A percentile compares a stretch with the other conserved stretches of the same genome.
These are phyloP conservation scores for Trissolcus japonicus DNA, from an alignment of 2,888 invertebrate genomes.

Conservation along the genomic window DNA sequence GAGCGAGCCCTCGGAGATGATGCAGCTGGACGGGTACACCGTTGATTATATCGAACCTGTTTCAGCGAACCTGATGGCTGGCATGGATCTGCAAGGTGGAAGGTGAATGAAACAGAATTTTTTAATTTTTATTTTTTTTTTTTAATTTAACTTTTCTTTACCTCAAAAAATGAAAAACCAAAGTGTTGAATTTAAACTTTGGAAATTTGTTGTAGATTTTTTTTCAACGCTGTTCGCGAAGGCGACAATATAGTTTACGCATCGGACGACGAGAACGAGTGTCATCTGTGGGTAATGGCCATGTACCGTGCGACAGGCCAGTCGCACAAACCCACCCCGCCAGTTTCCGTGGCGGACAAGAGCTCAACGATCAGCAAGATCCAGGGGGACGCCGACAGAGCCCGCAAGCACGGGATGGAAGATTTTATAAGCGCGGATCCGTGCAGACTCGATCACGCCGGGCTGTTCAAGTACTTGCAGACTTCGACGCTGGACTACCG, in stretches of 20 bases:
- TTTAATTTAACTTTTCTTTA: too few species aligned
- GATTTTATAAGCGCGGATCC: conserved; percentile 99
- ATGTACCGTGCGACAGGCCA: conserved; percentile 99
- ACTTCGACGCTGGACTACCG: conserved; percentile 95
- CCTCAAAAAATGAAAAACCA: too few species aligned
- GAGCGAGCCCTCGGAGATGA: conserved; percentile 99
- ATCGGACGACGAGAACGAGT: conserved; percentile 97
- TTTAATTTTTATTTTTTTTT: too few species aligned
- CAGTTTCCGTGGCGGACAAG: conserved; percentile 89
- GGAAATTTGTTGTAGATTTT: conserved; percentile 86
- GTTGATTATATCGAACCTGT: conserved; percentile 99
- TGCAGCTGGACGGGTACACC: conserved; percentile 99
- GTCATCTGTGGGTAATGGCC: conserved; percentile 99
- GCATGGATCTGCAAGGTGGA: conserved; percentile 81
- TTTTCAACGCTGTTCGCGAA: conserved; percentile 99
- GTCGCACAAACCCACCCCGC: conserved; percentile 98
- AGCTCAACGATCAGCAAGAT: conserved; percentile 90
- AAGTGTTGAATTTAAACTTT: too few species aligned
- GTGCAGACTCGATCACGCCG: conserved; percentile 96
- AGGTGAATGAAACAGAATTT: conserved; percentile 66
- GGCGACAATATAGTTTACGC: conserved; percentile 98
- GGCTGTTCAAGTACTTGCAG: conserved; percentile 93
- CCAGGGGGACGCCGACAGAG: conserved; percentile 96
- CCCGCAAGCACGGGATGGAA: conserved; percentile 99
- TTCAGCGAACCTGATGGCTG: conserved; percentile 92